These are phyloP conservation scores for Muscicapa comitata DNA, from an alignment of 2,797 vertebrate species.

Conservation along the genomic window DNA sequence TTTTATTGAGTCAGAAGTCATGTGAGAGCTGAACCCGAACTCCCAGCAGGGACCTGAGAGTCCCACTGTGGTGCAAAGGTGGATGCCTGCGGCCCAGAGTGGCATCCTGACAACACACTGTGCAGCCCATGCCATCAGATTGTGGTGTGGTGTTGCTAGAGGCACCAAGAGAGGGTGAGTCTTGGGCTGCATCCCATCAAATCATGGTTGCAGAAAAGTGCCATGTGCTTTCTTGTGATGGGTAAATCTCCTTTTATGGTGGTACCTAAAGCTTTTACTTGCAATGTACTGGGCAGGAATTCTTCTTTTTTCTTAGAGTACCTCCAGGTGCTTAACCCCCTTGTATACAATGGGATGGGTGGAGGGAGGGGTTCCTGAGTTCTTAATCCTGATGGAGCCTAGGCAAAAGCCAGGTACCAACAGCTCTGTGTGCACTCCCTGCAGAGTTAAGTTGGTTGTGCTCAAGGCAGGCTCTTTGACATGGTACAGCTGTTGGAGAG, in stretches of 20 bases:
- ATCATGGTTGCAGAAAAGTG: background rate
- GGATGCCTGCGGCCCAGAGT: background rate
- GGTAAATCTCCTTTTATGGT: background rate
- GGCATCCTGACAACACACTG: fast-evolving
- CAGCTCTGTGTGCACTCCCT: fast-evolving
- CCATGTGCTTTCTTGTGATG: fast-evolving
- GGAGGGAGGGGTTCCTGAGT: background rate
- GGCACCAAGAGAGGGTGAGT: background rate
- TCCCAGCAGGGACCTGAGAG: background rate
- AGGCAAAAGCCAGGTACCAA: background rate
- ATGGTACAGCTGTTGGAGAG: background rate
- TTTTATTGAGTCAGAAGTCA: background rate
- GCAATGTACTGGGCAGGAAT: background rate
- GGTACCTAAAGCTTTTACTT: background rate
- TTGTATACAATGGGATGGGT: background rate
- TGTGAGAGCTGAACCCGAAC: fast-evolving
- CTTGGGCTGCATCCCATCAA: background rate
- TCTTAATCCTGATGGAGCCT: background rate
- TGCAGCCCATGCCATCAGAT: background rate
- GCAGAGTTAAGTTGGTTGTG: background rate
- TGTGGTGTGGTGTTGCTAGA: background rate
- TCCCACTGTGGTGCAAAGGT: background rate
- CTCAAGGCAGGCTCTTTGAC: background rate
- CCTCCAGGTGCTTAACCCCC: background rate
- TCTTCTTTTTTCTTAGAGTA: background rate